Percentiles rank a stretch among this genome's conserved stretches.
These are phyloP conservation scores for Pelvicachromis taeniatus DNA, from an alignment of 2,113 vertebrate genomes.

Conservation along the genomic window DNA sequence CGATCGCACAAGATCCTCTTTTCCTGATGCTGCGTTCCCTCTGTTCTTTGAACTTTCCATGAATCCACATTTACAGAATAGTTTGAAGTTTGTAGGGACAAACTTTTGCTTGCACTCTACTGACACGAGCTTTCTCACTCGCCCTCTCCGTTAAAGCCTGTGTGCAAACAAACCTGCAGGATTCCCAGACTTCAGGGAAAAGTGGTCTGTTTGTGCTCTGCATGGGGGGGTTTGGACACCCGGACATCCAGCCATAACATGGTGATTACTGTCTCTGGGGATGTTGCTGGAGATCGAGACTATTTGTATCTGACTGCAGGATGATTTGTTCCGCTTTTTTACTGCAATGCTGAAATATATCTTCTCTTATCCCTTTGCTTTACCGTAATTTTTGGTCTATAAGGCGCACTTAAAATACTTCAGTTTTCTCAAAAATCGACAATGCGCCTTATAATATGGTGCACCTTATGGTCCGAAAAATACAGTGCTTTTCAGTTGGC, in stretches of 20 bases:
- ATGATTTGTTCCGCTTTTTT: not conserved
- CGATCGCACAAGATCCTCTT: not conserved
- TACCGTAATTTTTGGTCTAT: no score
- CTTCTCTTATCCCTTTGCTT: no score
- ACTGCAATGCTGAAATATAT: not conserved
- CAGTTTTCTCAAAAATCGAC: no score
- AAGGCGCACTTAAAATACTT: no score
- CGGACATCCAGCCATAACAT: not conserved
- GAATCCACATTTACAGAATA: not conserved
- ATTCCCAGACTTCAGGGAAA: not conserved
- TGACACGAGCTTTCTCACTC: not conserved
- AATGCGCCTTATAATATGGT: no score
- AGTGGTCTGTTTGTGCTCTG: not conserved
- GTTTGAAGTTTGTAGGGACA: not conserved
- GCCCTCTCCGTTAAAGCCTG: not conserved
- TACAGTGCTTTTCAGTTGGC: fast-evolving
- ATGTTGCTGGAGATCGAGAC: not conserved
- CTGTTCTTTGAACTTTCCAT: not conserved
- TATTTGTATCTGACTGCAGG: not conserved
- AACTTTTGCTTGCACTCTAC: not conserved
- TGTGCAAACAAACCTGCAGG: not conserved
- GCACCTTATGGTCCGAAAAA: no score
- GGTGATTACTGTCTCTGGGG: not conserved
- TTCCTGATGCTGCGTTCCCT: not conserved
- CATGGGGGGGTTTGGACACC: not conserved